Evolutionary conservation across 2,113 vertebrate species (phyloP).

Genomic region (Scomber scombrus): DNA sequence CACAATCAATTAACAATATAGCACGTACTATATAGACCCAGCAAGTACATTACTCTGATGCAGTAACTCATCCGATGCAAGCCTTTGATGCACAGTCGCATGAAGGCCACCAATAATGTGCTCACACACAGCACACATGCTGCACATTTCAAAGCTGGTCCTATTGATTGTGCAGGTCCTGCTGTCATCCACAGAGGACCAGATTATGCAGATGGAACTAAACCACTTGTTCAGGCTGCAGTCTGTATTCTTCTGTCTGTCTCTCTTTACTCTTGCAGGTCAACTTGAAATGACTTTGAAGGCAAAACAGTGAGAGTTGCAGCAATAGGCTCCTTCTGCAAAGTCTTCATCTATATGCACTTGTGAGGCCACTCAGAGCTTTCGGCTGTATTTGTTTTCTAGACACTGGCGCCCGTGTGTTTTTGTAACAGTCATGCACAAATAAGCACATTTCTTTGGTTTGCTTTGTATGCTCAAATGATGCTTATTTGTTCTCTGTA

Average conservation of each 20-base stretch:
- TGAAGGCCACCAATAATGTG: constrained; percentile 21
- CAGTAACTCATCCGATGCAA: constrained; percentile 21
- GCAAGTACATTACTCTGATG: constrained; percentile 9
- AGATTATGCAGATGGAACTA: constrained; percentile 15
- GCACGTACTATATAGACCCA: constrained; percentile 6
- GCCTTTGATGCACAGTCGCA: background rate
- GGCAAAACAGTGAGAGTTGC: background rate
- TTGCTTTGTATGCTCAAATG: background rate
- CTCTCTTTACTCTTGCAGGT: constrained; percentile 4
- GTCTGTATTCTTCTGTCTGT: background rate
- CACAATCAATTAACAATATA: constrained; percentile 1
- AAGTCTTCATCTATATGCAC: background rate
- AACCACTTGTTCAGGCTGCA: constrained; percentile 29
- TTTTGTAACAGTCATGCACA: background rate
- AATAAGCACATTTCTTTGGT: background rate
- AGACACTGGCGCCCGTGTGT: background rate
- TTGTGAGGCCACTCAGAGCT: constrained; percentile 8
- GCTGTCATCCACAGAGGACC: constrained; percentile 27
- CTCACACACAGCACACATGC: constrained; percentile 16
- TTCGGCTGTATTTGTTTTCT: background rate
- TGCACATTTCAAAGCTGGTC: constrained; percentile 2
- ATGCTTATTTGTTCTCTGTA: background rate
- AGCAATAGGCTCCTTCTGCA: background rate
- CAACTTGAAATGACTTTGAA: constrained; percentile 15
- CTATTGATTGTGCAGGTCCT: constrained; percentile 33